Evolutionary conservation across 2,113 vertebrate species (phyloP), one percentile per base, ranked within the genome.

Genomic region (Strigops habroptila): DNA sequence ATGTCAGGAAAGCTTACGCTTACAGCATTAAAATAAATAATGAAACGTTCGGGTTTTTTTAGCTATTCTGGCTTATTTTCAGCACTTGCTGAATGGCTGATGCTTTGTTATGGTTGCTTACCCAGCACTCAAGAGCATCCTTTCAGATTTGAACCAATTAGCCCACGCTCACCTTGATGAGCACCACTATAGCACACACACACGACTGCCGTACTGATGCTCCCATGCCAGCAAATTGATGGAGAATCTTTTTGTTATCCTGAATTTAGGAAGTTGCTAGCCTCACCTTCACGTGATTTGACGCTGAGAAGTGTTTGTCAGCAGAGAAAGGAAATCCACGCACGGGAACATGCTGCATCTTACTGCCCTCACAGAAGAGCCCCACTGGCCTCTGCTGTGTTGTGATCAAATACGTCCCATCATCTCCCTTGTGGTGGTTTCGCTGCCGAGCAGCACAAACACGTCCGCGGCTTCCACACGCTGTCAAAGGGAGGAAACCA

Each of bases 1-100:
- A 71, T 93, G 97, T 97, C 97, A 98, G 97, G 86, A 97, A 97
- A 98, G 91, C 97, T 97, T 97, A 96, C 82, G 90, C 76, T 97
- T 96, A 92, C 94, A 96, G 95, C 97, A 95, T 89, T 96, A 98
- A 98, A 97, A 97, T 97, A 98, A 97, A 98, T 97, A 97, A 97
- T 95, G 83, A 97, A 97, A 96, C 88, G 48, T 9, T 69, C 41
- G 82, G 82, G 30, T 68, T 93, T 93, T 93, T 90, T 93, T 41
- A 85, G 83, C 67, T 86, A 92, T 95, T 94, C 95, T 95, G 96
- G 93, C 93, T 80, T 90, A 94, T 96, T 97, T 97, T 97, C 97
- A 97, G 91, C 90, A 84, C 49, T 92, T 81, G 88, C 93, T 83
- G 77, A 96, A 91, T 68, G 86, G 95, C 91, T 95, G 95, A 92